phyloP scores from a whole-genome alignment of 2,888 invertebrate species.

The Eupithecia centaureata region DNA sequence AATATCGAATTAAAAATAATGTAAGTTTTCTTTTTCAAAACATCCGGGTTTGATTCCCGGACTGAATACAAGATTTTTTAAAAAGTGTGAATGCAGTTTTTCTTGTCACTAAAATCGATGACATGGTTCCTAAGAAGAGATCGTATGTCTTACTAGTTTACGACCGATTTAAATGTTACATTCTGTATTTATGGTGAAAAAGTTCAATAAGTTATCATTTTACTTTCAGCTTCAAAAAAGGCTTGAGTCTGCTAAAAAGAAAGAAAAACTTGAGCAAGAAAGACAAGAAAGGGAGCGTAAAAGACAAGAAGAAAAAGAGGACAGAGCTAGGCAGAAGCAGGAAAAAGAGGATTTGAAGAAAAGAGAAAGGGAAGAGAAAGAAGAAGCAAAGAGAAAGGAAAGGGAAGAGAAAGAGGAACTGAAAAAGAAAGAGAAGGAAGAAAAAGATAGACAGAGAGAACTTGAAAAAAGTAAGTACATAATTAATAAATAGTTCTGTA shows the following conservation, averaged over 20 bases:
- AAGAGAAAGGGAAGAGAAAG: slow-evolving; percentile 74
- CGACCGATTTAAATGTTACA: too few species aligned
- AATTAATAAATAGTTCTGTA: too few species aligned
- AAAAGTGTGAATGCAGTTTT: too few species aligned
- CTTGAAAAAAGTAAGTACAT: slow-evolving; percentile 80
- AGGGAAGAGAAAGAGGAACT: slow-evolving; percentile 82
- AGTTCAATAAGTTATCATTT: background rate
- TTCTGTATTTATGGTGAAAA: background rate
- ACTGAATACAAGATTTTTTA: too few species aligned
- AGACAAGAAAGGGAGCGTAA: slow-evolving; percentile 75
- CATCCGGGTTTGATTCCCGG: too few species aligned
- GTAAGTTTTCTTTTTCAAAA: too few species aligned
- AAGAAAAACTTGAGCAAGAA: slow-evolving; percentile 81
- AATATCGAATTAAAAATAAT: too few species aligned
- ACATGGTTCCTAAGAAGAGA: too few species aligned
- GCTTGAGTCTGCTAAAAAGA: slow-evolving; percentile 83
- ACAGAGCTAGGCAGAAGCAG: slow-evolving; percentile 71
- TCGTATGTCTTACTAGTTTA: too few species aligned
- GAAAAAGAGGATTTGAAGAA: slow-evolving; percentile 74
- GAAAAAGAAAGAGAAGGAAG: slow-evolving; percentile 78
- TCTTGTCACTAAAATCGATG: too few species aligned
- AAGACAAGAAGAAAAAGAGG: slow-evolving; percentile 77
- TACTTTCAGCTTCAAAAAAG: slow-evolving; percentile 80
- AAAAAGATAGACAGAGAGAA: slow-evolving; percentile 81
- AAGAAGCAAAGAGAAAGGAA: slow-evolving; percentile 73